Percentiles rank a stretch among this genome's conserved stretches.
Conservation (phyloP, 1,140 invertebrate species). For the Pogonus chalceus region DNA sequence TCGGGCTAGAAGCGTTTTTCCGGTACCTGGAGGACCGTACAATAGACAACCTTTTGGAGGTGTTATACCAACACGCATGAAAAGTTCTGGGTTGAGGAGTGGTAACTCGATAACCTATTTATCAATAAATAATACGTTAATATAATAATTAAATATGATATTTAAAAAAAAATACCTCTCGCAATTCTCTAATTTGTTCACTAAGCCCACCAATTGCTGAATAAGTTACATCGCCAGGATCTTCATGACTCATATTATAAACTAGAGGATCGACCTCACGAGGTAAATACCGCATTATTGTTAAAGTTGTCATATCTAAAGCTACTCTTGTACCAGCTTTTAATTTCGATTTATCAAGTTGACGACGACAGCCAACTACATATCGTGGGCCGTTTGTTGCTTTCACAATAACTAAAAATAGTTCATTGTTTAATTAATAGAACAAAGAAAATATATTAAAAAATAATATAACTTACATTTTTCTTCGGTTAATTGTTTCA, state of each 20-base stretch:
- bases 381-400: constrained; percentile 99
- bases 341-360: constrained; percentile 91
- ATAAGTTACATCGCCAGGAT: constrained; percentile 96
- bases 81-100: constrained; percentile 93
- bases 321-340: constrained; percentile 96
- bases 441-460: constrained; percentile 29
- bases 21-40: constrained; percentile 96
- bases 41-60: constrained; percentile 96
- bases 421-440: constrained; percentile 1
- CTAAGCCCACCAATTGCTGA: constrained; percentile 91
- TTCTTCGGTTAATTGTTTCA: constrained; percentile 98
- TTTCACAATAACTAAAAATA: constrained; percentile 89
- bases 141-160: constrained; percentile 46
- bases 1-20: constrained; percentile 92
- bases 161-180: constrained; percentile 58
- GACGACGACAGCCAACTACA: constrained; percentile 95
- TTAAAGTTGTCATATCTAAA: constrained; percentile 99
- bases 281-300: constrained; percentile 97
- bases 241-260: constrained; percentile 99
- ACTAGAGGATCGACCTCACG: constrained; percentile 97
- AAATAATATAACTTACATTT: constrained; percentile 69
- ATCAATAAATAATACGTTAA: neutral
- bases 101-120: constrained; percentile 90
- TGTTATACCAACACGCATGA: constrained; percentile 95
- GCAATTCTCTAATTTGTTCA: constrained; percentile 94